Evolutionary conservation across 2,888 invertebrate species (phyloP), one percentile per base, ranked within the genome.

Genomic region (Chloroclysta siterata): DNA sequence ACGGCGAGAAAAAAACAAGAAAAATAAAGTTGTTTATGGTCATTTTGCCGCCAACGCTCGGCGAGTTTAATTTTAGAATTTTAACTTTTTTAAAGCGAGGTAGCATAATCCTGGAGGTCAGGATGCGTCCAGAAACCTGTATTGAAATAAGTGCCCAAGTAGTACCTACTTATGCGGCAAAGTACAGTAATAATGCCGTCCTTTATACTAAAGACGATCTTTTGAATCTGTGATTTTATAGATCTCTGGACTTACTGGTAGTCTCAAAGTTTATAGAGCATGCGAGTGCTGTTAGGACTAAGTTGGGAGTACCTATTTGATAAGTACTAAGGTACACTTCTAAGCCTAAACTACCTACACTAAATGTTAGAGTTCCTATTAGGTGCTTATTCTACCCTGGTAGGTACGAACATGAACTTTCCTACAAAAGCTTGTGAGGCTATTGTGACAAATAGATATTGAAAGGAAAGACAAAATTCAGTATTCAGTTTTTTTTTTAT

Each of bases 41-140:
- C 83, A 88, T 85, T 88, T 88, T 85, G 84, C 90, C 90, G 91
- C 92, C 90, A 89, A 89, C 90, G 90, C 87, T 79, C 76, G 78
- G 78, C 58, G 74, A 75, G 83, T 88, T 89, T 90, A 90, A 87
- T 85, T 88, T 89, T 90, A 86, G 88, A 89, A 88, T 85, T 77
- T 77, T 80, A 79, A 79, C 75, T 81, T 84, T 80, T 74, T 80
- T 74, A 67, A 66, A 73, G 72, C 70, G 73, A 70, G 68, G 70
- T 67, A 70, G 72, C 69, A 55, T 65, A 59, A 63, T 60, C 58
- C 66, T 62, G 68, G 53, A 50, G 62, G 68, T 67, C 67, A 65
- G 63, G 53, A 65, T 63, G 59, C 60, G 56, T 68, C 58, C 66
- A 69, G 70, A 66, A 66, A 70, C 66, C 64, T 59, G 70, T 64